A percentile compares a stretch with the other conserved stretches of the same genome.
phyloP scores from a whole-genome alignment of 2,888 invertebrate genomes.

The Incurvaria masculella region DNA sequence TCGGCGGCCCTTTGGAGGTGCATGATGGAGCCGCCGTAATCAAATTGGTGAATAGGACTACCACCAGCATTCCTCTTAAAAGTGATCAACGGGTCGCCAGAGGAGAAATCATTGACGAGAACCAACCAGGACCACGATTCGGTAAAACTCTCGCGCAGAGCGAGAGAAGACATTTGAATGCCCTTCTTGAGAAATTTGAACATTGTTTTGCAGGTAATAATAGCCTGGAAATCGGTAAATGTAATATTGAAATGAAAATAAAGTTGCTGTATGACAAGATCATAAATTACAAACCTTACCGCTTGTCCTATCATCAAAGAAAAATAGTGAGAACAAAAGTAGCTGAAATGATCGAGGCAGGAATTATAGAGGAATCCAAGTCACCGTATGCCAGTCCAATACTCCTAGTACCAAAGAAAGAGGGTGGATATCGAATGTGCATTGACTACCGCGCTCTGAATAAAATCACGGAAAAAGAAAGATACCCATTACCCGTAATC shows the following conservation, averaged over 20 bases:
- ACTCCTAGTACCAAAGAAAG: conserved; percentile 11
- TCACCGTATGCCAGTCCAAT: conserved; percentile 7
- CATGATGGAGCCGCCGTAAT: too few species aligned
- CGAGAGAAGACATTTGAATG: neutral
- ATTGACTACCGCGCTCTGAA: conserved; percentile 13
- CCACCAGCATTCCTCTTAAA: neutral
- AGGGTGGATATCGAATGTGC: conserved; percentile 13
- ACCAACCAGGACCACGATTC: neutral
- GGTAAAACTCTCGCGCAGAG: too few species aligned
- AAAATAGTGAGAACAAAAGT: conserved; percentile 7
- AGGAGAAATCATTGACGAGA: conserved; percentile 4
- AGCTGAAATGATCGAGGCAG: conserved; percentile 4
- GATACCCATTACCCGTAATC: conserved; percentile 12
- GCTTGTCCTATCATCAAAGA: conserved; percentile 9
- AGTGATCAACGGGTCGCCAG: conserved; percentile 7
- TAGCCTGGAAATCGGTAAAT: conserved; percentile 10
- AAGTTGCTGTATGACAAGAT: conserved; percentile 8
- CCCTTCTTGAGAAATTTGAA: neutral
- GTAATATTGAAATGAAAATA: conserved; percentile 10
- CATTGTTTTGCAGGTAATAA: neutral
- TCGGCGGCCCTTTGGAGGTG: too few species aligned
- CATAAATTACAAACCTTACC: conserved; percentile 11
- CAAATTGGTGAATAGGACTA: too few species aligned
- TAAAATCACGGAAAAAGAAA: conserved; percentile 11
- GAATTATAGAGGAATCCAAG: conserved; percentile 7